Base-by-base conservation (phyloP, 2,797 vertebrate genomes). In the Sarcoramphus papa region DNA sequence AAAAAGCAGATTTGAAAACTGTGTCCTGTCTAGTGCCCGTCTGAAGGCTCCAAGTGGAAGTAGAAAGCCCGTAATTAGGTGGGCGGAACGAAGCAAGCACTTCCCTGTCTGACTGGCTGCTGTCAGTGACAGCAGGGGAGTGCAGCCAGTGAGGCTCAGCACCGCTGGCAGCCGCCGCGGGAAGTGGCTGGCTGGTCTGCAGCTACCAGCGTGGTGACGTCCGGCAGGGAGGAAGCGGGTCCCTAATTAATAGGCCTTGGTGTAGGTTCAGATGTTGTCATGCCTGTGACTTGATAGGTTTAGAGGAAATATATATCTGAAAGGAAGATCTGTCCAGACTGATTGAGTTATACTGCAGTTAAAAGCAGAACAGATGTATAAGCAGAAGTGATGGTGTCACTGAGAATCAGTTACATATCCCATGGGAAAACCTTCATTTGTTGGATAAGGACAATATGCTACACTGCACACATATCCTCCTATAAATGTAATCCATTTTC, bases 391-490 rank as follows among this genome's bases (percentile, higher is more conserved):
- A 91, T 91, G 79, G 97, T 97, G 97, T 97, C 93, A 81, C 78
- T 85, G 95, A 97, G 98, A 98, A 97, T 98, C 96, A 96, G 92
- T 98, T 97, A 96, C 79, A 67, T 88, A 82, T 97, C 98, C 97
- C 97, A 90, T 93, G 97, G 97, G 98, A 97, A 90, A 96, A 97
- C 82, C 97, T 97, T 98, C 96, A 97, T 98, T 98, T 98, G 98
- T 98, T 98, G 98, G 96, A 98, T 98, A 96, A 98, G 92, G 94
- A 95, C 98, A 97, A 97, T 97, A 97, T 97, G 97, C 95, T 97
- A 94, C 95, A 97, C 78, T 92, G 93, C 62, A 92, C 68, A 93
- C 35, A 95, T 73, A 96, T 51, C 69, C 48, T 91, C 56, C 64
- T 77, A 82, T 90, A 96, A 85, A 78, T 77, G 65, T 91, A 96